These are phyloP conservation scores for Choristoneura rosaceana DNA, from an alignment of 2,888 invertebrate genomes.

Conservation along the genomic window DNA sequence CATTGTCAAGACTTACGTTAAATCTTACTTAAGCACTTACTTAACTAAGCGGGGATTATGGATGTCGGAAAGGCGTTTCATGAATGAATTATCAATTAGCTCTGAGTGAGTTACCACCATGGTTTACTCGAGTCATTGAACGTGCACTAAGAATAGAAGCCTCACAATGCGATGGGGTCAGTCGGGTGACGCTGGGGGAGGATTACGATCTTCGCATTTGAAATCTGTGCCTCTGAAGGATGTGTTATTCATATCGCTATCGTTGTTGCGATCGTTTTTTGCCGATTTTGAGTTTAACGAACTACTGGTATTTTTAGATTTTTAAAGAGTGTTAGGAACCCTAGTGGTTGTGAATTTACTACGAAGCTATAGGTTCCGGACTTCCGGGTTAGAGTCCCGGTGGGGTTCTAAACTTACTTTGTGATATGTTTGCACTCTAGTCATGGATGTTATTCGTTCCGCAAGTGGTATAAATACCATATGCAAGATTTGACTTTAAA, in stretches of 20 bases:
- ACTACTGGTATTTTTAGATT: too few species aligned
- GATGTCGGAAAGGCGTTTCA: background rate
- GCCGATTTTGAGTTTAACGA: background rate
- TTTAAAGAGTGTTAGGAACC: too few species aligned
- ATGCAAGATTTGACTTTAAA: too few species aligned
- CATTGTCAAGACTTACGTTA: background rate
- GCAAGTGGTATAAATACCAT: too few species aligned
- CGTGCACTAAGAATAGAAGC: slow-evolving; percentile 27
- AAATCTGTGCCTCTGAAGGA: slow-evolving; percentile 1
- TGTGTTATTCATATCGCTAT: background rate
- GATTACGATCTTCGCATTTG: slow-evolving; percentile 28
- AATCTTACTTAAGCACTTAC: background rate
- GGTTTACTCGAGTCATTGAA: slow-evolving; percentile 12
- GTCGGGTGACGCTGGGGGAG: slow-evolving; percentile 8
- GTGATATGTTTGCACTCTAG: too few species aligned
- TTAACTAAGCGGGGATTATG: background rate
- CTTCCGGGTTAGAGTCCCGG: too few species aligned
- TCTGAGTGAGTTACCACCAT: background rate
- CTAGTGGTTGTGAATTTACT: too few species aligned
- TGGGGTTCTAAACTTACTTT: too few species aligned
- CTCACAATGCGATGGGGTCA: slow-evolving; percentile 23
- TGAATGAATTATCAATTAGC: slow-evolving; percentile 20
- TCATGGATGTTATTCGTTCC: too few species aligned
- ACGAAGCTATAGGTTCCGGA: too few species aligned
- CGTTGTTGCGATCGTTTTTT: background rate